Evolutionary conservation across 2,888 invertebrate species (phyloP).

Genomic region (Teinopalpus imperialis): DNA sequence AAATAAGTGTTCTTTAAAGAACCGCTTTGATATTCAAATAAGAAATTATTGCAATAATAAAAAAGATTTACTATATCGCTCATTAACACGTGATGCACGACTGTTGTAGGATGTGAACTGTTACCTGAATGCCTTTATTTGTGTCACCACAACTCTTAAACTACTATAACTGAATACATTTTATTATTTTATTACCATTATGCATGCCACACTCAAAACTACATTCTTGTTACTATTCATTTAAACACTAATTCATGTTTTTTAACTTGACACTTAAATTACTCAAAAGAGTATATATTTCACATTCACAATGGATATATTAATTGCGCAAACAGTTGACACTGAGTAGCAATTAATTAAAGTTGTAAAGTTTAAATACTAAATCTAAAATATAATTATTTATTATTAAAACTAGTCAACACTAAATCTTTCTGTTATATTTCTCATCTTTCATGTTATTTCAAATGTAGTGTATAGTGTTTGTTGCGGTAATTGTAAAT

Average conservation of each 20-base stretch:
- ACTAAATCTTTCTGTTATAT: not conserved
- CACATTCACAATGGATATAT: no score
- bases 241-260: not conserved
- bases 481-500: no score
- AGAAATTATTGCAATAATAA: no score
- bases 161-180: not conserved
- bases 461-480: not conserved
- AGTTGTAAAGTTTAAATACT: no score
- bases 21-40: conserved; percentile 35
- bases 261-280: no score
- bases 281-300: no score
- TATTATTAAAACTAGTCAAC: no score
- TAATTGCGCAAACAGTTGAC: no score
- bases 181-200: not conserved
- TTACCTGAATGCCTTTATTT: conserved; percentile 51
- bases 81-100: conserved; percentile 50
- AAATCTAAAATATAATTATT: no score
- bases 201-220: conserved; percentile 13
- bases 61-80: conserved; percentile 4
- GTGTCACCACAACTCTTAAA: conserved; percentile 14
- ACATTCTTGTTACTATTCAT: not conserved
- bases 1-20: conserved; percentile 13
- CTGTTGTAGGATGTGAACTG: conserved; percentile 63
- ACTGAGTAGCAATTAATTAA: no score
- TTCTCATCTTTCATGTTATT: not conserved